Evolutionary conservation across 1,140 invertebrate species (phyloP).

Genomic region (Cheumatopsyche charites): DNA sequence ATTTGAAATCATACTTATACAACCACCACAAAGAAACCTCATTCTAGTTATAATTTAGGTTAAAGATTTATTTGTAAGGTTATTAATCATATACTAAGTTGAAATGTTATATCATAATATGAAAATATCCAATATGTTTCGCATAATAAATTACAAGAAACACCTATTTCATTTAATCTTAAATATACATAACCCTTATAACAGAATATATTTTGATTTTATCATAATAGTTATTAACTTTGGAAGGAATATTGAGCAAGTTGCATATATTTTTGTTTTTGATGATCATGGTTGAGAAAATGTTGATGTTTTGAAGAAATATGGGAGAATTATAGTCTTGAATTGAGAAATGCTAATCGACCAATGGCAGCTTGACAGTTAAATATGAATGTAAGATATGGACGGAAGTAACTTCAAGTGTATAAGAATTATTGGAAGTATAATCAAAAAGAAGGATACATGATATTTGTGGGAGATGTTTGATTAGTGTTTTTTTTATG

Average conservation of each 20-base stretch:
- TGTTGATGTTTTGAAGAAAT: no score
- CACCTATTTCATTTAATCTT: conserved; percentile 11
- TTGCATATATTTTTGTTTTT: not conserved
- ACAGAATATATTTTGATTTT: not conserved
- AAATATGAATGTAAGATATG: no score
- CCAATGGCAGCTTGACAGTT: no score
- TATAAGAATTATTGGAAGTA: no score
- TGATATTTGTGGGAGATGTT: no score
- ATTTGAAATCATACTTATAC: conserved; percentile 2
- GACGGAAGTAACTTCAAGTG: no score
- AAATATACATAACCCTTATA: not conserved
- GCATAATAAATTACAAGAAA: not conserved
- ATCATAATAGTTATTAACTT: not conserved
- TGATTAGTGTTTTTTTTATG: no score
- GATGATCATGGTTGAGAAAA: conserved; percentile 3
- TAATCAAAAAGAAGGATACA: no score
- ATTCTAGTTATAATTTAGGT: not conserved
- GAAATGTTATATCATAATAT: not conserved
- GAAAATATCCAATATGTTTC: not conserved
- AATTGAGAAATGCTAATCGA: no score
- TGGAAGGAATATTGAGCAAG: not conserved
- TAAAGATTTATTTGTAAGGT: conserved; percentile 11
- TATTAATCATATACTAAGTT: not conserved
- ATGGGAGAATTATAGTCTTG: no score
- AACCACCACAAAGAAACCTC: conserved; percentile 19